Evolutionary conservation across 2,797 vertebrate species (phyloP).

Genomic region (Megalops cyprinoides): DNA sequence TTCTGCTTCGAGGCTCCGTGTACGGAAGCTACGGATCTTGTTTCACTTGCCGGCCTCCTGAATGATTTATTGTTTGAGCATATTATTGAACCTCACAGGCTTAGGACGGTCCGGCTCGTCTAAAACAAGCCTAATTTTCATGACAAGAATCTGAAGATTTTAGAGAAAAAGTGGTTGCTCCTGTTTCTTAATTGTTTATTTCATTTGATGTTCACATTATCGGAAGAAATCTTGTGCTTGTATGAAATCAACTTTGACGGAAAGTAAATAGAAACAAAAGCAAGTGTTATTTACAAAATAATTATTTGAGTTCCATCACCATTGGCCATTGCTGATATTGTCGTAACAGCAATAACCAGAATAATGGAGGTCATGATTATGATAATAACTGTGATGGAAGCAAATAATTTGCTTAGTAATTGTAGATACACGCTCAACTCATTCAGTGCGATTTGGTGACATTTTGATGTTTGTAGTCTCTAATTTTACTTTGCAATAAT

Average conservation of each 20-base stretch:
- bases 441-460: no score
- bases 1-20: not conserved
- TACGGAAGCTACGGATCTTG: not conserved
- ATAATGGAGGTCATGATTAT: not conserved
- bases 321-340: no score
- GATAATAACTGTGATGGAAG: not conserved
- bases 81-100: slow-evolving; percentile 5
- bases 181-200: not conserved
- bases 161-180: no score
- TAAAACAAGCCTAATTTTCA: no score
- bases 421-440: not conserved
- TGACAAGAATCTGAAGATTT: no score
- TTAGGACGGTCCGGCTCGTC: not conserved
- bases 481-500: not conserved
- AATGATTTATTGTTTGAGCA: slow-evolving; percentile 17
- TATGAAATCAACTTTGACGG: not conserved
- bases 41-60: not conserved
- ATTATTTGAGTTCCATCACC: no score
- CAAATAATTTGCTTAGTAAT: not conserved
- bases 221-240: not conserved
- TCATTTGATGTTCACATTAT: not conserved
- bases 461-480: no score
- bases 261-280: not conserved
- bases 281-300: no score
- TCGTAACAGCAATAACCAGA: no score